Base-by-base conservation (phyloP, 2,888 invertebrate species). In the Steinernema hermaphroditum region DNA sequence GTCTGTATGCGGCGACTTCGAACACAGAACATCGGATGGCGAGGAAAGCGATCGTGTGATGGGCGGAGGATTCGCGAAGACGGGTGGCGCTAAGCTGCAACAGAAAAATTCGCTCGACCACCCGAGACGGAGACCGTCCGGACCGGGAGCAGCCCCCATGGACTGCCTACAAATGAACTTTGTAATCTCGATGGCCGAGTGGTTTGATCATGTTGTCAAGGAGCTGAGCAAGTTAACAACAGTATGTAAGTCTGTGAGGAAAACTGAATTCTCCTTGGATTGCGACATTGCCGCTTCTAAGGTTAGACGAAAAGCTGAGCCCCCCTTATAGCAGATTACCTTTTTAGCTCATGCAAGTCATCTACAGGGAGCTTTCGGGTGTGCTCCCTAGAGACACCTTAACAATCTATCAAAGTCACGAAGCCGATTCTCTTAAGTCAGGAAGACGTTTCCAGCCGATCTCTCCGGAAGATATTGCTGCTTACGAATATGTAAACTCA, bases 91-190 rank as follows among this genome's bases (percentile, higher is more conserved):
- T 1, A 62, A 62, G 19, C 62, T 62, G 62, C 62, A 62, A 2
- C 62, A 62, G 32, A 62, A 62, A 32, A 62, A 22, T 2, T 62
- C 62, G 2, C 16, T 29, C 29, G 62, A 62, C 4, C 29, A 34
- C 32, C 32, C 14, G 16, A 29, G 62, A 34, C 62, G 62, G 19
- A 29, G 62, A 12, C 62, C 62, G 2, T 62, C 62, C 4, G 62
- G 62, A 4, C 32, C 69, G 22, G 41, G n/a, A n/a, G n/a, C 32
- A 1, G 50, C 41, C 4, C 14, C 68, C 16, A 46, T 34, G 27
- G 77, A 77, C 27, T 78, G 54, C 41, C 68, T 77, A n/a, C 68
- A 72, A 24, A 46, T 27, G 6, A 77, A 77, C 34, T 77, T 77
- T 72, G 77, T 71, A 1, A 54, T 68, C 29, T 68, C 76, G 1